phyloP scores from a whole-genome alignment of 2,888 invertebrate genomes.

The Hypolimnas misippus region DNA sequence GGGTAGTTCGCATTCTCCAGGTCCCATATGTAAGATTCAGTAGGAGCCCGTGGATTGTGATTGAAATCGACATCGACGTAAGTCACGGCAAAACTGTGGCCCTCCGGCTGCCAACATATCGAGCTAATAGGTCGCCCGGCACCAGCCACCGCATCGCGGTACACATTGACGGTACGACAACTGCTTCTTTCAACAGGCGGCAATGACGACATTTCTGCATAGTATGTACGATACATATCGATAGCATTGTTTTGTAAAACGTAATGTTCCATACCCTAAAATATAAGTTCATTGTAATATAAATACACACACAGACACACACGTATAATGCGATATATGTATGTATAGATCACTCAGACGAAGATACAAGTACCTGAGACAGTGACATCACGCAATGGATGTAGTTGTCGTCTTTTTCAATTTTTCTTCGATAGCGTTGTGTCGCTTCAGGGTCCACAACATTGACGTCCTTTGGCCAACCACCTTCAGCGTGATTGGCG shows the following conservation, averaged over 20 bases:
- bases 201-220: conserved; percentile 87
- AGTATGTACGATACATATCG: conserved; percentile 95
- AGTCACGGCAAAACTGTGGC: conserved; percentile 90
- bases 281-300: not conserved
- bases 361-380: conserved; percentile 54
- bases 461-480: conserved; percentile 91
- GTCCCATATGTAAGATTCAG: conserved; percentile 91
- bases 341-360: not conserved
- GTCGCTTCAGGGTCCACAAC: conserved; percentile 87
- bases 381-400: conserved; percentile 85
- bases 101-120: conserved; percentile 94
- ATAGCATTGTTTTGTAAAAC: conserved; percentile 96
- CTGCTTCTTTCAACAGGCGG: conserved; percentile 86
- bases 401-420: conserved; percentile 92
- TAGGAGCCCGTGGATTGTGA: conserved; percentile 65
- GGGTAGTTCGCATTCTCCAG: conserved; percentile 93
- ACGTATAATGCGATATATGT: too few species aligned
- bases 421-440: conserved; percentile 89
- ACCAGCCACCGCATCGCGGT: conserved; percentile 86
- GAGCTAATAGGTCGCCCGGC: conserved; percentile 87
- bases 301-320: not conserved
- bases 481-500: conserved; percentile 90
- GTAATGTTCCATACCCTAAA: conserved; percentile 91
- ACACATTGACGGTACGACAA: conserved; percentile 92
- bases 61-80: conserved; percentile 92